A percentile compares a stretch with the other conserved stretches of the same genome.
phyloP scores from a whole-genome alignment of 2,797 vertebrate genomes.

The Siniperca obscura region DNA sequence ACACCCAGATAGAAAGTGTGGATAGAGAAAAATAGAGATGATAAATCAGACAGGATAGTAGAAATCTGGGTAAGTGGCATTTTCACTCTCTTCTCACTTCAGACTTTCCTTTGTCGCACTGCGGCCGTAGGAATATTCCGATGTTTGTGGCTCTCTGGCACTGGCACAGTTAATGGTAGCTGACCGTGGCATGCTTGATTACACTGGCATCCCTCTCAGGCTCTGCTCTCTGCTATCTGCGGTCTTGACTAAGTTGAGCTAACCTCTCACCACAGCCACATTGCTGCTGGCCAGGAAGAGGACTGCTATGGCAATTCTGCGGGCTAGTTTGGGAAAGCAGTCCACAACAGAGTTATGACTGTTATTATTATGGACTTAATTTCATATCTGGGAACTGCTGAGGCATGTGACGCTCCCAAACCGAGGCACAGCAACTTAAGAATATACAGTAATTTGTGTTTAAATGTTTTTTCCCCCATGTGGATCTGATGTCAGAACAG shows the following conservation, averaged over 20 bases:
- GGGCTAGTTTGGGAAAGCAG: conserved; percentile 46
- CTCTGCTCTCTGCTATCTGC: conserved; percentile 73
- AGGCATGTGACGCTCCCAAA: conserved; percentile 47
- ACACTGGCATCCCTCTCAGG: conserved; percentile 87
- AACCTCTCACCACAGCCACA: conserved; percentile 86
- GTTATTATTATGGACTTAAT: conserved; percentile 58
- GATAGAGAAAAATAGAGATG: conserved; percentile 55
- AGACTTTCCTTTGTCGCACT: conserved; percentile 78
- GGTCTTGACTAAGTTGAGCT: conserved; percentile 78
- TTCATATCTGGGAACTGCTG: conserved; percentile 53
- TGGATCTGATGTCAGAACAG: conserved; percentile 36
- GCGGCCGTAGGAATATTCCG: conserved; percentile 66
- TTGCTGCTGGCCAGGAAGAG: conserved; percentile 83
- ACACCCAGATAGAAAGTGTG: conserved; percentile 78
- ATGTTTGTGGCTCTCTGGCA: conserved; percentile 73
- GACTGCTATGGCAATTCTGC: conserved; percentile 84
- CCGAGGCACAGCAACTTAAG: conserved; percentile 34
- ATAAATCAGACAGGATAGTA: conserved; percentile 71
- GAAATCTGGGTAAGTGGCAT: conserved; percentile 80
- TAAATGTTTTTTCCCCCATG: conserved; percentile 4
- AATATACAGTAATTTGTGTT: conserved; percentile 45
- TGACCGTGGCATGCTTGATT: conserved; percentile 87
- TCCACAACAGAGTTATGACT: conserved; percentile 44
- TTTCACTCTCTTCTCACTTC: conserved; percentile 76
- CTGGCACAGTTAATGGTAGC: conserved; percentile 87